phyloP scores from a whole-genome alignment of 2,888 invertebrate species.

The Brenthis hecate region DNA sequence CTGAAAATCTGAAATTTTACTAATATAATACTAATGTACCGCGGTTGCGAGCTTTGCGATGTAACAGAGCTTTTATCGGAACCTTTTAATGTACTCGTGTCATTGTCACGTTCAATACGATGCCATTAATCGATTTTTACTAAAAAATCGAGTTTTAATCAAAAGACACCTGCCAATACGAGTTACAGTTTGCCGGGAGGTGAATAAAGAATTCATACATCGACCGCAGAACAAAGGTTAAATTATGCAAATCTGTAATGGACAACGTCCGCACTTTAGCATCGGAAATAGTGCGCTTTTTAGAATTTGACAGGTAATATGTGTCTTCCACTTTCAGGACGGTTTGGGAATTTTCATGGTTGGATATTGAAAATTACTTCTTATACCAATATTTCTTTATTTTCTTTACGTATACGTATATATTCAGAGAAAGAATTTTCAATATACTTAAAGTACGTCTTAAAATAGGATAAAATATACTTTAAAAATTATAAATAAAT shows the following conservation, averaged over 20 bases:
- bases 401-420: too few species aligned
- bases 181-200: conserved; percentile 58
- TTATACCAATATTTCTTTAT: not conserved
- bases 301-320: conserved; percentile 35
- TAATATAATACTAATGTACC: not conserved
- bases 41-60: not conserved
- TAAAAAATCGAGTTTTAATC: conserved; percentile 51
- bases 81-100: conserved; percentile 31
- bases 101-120: conserved; percentile 40
- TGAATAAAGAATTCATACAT: conserved; percentile 74
- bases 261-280: conserved; percentile 61
- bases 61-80: conserved; percentile 4
- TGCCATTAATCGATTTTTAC: conserved; percentile 39
- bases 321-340: conserved; percentile 27
- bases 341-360: conserved; percentile 9
- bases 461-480: too few species aligned
- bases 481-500: too few species aligned
- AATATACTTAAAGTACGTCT: too few species aligned
- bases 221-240: conserved; percentile 66
- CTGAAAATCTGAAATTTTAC: not conserved
- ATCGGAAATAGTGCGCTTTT: conserved; percentile 61
- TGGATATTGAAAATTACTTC: not conserved
- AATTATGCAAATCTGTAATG: conserved; percentile 79
- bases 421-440: too few species aligned
- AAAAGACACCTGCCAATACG: conserved; percentile 75